A percentile compares a stretch with the other conserved stretches of the same genome.
These are phyloP conservation scores for Saiga tatarica DNA, from an alignment of 2,113 vertebrate genomes.

Conservation along the genomic window DNA sequence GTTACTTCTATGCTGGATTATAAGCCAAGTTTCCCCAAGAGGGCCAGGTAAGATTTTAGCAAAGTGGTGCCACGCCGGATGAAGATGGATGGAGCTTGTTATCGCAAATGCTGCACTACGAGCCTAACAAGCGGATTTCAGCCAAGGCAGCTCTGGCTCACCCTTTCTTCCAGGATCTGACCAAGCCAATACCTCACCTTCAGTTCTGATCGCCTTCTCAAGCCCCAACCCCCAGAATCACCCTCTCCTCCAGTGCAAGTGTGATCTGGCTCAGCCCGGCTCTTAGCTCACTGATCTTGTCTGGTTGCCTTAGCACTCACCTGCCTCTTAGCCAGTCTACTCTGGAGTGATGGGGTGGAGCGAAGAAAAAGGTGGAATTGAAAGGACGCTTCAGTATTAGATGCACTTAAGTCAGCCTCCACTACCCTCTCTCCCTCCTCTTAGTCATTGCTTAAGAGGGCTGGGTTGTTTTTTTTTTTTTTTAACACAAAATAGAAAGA, in stretches of 20 bases:
- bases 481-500: not conserved
- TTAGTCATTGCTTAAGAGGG: slow-evolving; percentile 20
- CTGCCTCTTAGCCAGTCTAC: slow-evolving; percentile 30
- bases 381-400: slow-evolving; percentile 55
- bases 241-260: not conserved
- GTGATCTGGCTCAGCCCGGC: slow-evolving; percentile 12
- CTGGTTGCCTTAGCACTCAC: slow-evolving; percentile 39
- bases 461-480: not conserved
- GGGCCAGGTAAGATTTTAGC: slow-evolving; percentile 91
- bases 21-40: slow-evolving; percentile 94
- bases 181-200: slow-evolving; percentile 90
- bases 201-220: slow-evolving; percentile 79
- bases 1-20: slow-evolving; percentile 96
- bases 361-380: not conserved
- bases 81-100: slow-evolving; percentile 92
- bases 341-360: not conserved
- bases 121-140: slow-evolving; percentile 94
- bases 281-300: slow-evolving; percentile 28
- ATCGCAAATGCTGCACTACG: slow-evolving; percentile 93
- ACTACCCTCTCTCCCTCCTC: not conserved
- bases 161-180: slow-evolving; percentile 93
- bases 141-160: slow-evolving; percentile 93
- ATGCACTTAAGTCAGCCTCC: slow-evolving; percentile 63
- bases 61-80: slow-evolving; percentile 94
- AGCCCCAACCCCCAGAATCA: not conserved